Evolutionary conservation across 2,888 invertebrate genomes (phyloP), one percentile per base, ranked within the genome.

Genomic region (Lasioglossum pauxillum): DNA sequence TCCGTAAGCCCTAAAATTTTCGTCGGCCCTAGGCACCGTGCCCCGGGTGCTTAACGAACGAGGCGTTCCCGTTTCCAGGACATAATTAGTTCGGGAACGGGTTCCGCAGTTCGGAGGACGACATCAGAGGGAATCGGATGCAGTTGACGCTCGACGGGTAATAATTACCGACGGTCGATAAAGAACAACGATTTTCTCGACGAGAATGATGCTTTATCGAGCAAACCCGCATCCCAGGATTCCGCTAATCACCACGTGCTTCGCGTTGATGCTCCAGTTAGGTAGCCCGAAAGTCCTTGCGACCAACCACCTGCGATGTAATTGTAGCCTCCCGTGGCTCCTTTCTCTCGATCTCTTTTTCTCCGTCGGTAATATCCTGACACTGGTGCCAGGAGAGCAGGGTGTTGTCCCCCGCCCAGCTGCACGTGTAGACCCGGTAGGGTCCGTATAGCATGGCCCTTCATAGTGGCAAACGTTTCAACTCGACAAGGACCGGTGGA

Each of bases 101-200:
- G 64, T 49, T 74, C 72, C 71, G 19, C 60, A n/a, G 81, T 74
- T 75, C 80, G 2, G n/a, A 8, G 75, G 41, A 86, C 81, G 81
- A 82, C 81, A 79, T 78, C 75, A 14, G 27, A 71, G 71, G 49
- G 53, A 72, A 84, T 84, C 53, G 73, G 73, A 4, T 44, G 64
- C 38, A 57, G 72, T 72, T 75, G 84, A 82, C 80, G 75, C 82
- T 83, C 71, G 84, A 82, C 85, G 85, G 88, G 87, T 89, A 89
- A 89, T 88, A 89, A 92, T 91, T 90, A 92, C 83, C 85, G 73
- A 78, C 87, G 83, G 80, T 87, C 88, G 84, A 88, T 88, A 90
- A 90, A 85, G 79, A 87, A 81, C 78, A 76, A 87, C 85, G 82
- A 78, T 86, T 80, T 84, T 41, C 83, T 75, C 49, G 64, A 41